Base-by-base conservation (phyloP, 1,140 invertebrate species). In the Latrodectus geometricus region DNA sequence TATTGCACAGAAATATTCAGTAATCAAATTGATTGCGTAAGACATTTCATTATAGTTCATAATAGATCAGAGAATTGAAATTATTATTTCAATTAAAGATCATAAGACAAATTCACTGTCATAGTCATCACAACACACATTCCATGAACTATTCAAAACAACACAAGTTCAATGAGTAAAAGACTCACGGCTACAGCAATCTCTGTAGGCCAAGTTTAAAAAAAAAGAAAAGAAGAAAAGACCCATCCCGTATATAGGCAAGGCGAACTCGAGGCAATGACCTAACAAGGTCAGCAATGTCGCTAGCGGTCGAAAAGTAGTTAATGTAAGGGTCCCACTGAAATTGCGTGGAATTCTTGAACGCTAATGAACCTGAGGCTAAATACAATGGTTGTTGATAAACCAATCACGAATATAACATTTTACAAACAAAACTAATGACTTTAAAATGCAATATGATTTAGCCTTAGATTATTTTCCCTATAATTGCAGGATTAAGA, bases 191-290 rank as follows among this genome's bases (percentile, higher is more conserved):
- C 35, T 35, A 5, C 35, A 1, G 35, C 2, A 35, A 35, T 35
- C 35, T 48, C 70, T 73, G 23, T 73, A 73, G 70, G 70, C 9
- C 70, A 73, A 73, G 70, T 73, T 35, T 35, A 73, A 35, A 23
- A 12, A 4, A 11, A 35, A 35, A 14, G 14, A 12, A 15, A 23
- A 4, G 5, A 23, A 4, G 5, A 35, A 73, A 48, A 73, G 20
- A n/a, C 48, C 9, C 50, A n/a, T 56, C n/a, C 48, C 9, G 21
- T 76, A 21, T 52, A 50, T 76, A 56, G 50, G 74, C 50, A 76
- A 76, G 49, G 74, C 74, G 50, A 76, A 76, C 74, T 76, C 17
- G 52, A 20, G 52, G 49, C 74, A 56, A 54, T 76, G 74, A 76
- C 74, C 74, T 76, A 56, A 56, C 74, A 54, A 76, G 74, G 49